Conservation (phyloP, 2,888 invertebrate species). For the Temnothorax unifasciatus region DNA sequence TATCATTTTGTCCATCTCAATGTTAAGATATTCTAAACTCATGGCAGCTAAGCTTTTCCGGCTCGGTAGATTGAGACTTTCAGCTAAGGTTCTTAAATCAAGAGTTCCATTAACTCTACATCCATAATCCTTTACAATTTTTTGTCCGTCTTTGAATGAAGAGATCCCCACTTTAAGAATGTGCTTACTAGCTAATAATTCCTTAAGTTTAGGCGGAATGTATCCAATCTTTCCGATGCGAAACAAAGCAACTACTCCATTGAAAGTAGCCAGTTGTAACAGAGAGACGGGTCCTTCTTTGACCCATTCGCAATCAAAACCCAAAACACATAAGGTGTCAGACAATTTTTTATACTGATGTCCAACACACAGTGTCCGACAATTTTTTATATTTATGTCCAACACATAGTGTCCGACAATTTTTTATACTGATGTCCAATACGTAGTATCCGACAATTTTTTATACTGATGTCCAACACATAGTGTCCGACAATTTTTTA, state of each 20-base stretch:
- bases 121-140: slow-evolving; percentile 89
- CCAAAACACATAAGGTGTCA: too few species aligned
- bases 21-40: slow-evolving; percentile 88
- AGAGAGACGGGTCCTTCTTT: slow-evolving; percentile 91
- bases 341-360: too few species aligned
- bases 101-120: slow-evolving; percentile 88
- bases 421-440: too few species aligned
- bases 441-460: too few species aligned
- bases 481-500: too few species aligned
- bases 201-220: slow-evolving; percentile 89
- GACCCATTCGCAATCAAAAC: slow-evolving; percentile 95
- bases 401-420: too few species aligned
- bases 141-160: slow-evolving; percentile 90
- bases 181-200: slow-evolving; percentile 88
- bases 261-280: slow-evolving; percentile 91
- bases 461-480: too few species aligned
- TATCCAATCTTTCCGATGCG: slow-evolving; percentile 89
- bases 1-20: slow-evolving; percentile 90
- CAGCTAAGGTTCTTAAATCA: slow-evolving; percentile 90
- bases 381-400: too few species aligned
- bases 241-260: slow-evolving; percentile 91
- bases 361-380: too few species aligned
- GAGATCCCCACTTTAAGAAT: slow-evolving; percentile 93
- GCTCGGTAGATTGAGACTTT: slow-evolving; percentile 78
- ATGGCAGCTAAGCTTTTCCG: slow-evolving; percentile 90